Conservation (phyloP, 2,888 invertebrate genomes). For the Flabesymbios commensalis region DNA sequence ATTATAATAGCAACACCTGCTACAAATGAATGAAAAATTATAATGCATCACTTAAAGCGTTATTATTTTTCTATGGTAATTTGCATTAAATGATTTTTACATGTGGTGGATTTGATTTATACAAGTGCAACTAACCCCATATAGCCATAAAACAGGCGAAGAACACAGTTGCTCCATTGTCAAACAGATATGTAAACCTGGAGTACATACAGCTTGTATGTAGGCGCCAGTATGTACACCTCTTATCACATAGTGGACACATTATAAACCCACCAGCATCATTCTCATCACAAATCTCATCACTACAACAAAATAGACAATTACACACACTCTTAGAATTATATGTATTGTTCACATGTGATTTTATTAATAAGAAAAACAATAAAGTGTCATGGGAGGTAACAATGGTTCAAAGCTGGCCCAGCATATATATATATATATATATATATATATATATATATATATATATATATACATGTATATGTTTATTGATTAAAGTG, state of each 20-base stretch:
- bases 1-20: too few species aligned
- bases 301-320: conserved; percentile 18
- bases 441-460: not conserved
- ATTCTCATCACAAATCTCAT: conserved; percentile 29
- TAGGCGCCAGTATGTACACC: conserved; percentile 58
- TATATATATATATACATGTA: too few species aligned
- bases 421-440: not conserved
- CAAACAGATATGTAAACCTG: conserved; percentile 54
- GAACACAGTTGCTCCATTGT: conserved; percentile 59
- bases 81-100: too few species aligned
- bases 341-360: not conserved
- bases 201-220: conserved; percentile 49
- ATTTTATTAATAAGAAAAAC: not conserved
- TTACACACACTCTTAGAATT: too few species aligned
- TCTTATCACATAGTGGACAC: conserved; percentile 59
- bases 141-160: conserved; percentile 61
- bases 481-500: too few species aligned
- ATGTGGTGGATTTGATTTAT: too few species aligned
- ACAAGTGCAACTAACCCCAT: conserved; percentile 63
- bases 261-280: conserved; percentile 38
- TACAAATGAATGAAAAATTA: too few species aligned
- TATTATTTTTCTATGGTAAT: too few species aligned
- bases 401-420: not conserved
- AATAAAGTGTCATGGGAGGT: not conserved
- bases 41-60: too few species aligned